Evolutionary conservation across 2,113 vertebrate species (phyloP).

Genomic region (Benitochromis conjunctus): DNA sequence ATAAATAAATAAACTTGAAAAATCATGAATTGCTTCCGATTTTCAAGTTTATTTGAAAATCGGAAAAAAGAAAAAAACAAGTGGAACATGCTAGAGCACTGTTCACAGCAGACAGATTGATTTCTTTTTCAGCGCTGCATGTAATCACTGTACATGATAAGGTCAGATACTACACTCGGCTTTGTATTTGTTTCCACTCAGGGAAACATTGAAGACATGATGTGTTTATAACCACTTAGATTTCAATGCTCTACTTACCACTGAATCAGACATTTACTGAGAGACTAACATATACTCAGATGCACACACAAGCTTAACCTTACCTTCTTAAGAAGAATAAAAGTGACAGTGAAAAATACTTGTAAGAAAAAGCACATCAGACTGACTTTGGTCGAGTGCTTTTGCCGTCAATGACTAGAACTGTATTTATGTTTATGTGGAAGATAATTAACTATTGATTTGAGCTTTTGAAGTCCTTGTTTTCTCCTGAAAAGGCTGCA

Average conservation of each 20-base stretch:
- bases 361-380: background rate
- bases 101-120: background rate
- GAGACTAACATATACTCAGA: background rate
- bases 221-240: background rate
- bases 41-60: too few relatives aligned
- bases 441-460: slow-evolving; percentile 70
- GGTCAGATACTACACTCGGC: background rate
- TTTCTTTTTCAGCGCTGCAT: background rate
- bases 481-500: slow-evolving; percentile 34
- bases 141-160: background rate
- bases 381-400: background rate
- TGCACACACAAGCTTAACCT: background rate
- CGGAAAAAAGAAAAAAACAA: too few relatives aligned
- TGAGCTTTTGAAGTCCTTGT: slow-evolving; percentile 29
- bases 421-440: slow-evolving; percentile 63
- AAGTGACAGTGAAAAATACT: background rate
- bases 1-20: background rate
- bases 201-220: background rate
- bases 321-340: background rate
- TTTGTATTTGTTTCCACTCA: background rate
- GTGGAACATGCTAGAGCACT: background rate
- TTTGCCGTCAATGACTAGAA: background rate
- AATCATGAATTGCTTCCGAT: background rate
- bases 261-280: background rate
- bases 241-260: background rate